phyloP scores from a whole-genome alignment of 2,888 invertebrate genomes.

The Spodoptera exigua region DNA sequence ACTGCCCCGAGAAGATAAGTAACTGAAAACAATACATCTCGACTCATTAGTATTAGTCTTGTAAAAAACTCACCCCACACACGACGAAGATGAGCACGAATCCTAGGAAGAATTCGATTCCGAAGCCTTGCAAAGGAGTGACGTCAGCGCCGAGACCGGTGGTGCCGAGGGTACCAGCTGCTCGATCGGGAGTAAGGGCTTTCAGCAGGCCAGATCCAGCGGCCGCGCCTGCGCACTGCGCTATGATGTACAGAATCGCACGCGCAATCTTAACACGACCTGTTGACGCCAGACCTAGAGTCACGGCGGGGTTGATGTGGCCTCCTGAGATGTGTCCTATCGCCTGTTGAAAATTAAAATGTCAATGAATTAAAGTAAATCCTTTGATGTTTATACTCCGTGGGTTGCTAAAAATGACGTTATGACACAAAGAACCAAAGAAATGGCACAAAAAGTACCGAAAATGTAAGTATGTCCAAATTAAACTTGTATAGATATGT shows the following conservation, averaged over 20 bases:
- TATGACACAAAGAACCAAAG: too few relatives aligned
- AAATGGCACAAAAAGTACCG: neutral
- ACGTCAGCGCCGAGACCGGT: constrained; percentile 91
- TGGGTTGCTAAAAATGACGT: too few relatives aligned
- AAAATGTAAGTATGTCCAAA: neutral
- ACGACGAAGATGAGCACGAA: constrained; percentile 96
- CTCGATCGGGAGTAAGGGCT: constrained; percentile 91
- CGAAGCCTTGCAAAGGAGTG: constrained; percentile 94
- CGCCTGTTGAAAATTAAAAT: constrained; percentile 84
- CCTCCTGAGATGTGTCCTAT: constrained; percentile 97
- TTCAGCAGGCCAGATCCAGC: constrained; percentile 93
- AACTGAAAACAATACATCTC: too few relatives aligned
- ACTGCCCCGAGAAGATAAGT: too few relatives aligned
- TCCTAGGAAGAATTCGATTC: constrained; percentile 96
- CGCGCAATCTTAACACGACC: constrained; percentile 94
- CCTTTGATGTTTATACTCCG: too few relatives aligned
- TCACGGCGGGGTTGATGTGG: constrained; percentile 98
- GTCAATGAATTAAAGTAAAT: neutral
- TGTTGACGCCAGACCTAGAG: constrained; percentile 93
- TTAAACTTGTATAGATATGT: neutral
- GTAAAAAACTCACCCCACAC: constrained; percentile 92
- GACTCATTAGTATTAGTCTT: too few relatives aligned
- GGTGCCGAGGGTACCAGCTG: constrained; percentile 91
- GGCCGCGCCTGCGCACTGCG: constrained; percentile 95
- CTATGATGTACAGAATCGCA: constrained; percentile 93